Conservation (phyloP, 2,888 invertebrate genomes). For the Sisyra terminalis region DNA sequence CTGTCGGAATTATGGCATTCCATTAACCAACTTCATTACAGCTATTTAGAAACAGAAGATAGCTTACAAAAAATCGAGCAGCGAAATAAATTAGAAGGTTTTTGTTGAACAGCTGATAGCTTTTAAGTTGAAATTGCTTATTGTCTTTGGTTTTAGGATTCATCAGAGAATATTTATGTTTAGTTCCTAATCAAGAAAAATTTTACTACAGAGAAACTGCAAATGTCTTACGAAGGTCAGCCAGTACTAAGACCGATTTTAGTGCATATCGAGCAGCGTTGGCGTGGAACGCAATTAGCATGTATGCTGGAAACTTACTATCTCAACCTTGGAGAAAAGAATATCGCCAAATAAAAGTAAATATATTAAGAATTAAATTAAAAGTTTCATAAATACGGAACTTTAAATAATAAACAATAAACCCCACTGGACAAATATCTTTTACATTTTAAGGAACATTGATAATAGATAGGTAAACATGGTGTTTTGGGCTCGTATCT, state of each 20-base stretch:
- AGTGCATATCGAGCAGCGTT: slow-evolving; percentile 65
- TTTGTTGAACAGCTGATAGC: slow-evolving; percentile 2
- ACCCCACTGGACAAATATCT: too few relatives aligned
- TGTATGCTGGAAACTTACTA: slow-evolving; percentile 72
- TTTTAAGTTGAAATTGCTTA: slow-evolving; percentile 1
- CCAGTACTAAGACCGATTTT: slow-evolving; percentile 51
- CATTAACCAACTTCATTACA: slow-evolving; percentile 60
- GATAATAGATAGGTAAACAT: too few relatives aligned
- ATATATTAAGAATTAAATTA: neutral
- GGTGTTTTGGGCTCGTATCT: too few relatives aligned
- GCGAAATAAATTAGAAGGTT: slow-evolving; percentile 63
- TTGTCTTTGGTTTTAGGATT: slow-evolving; percentile 39
- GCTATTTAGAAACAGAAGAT: slow-evolving; percentile 65
- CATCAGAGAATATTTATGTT: slow-evolving; percentile 59
- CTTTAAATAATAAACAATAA: slow-evolving; percentile 9
- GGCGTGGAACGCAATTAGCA: slow-evolving; percentile 71
- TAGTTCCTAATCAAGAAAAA: slow-evolving; percentile 64
- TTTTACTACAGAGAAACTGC: slow-evolving; percentile 60
- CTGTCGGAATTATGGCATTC: slow-evolving; percentile 52
- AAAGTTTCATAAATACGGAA: neutral
- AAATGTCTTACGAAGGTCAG: slow-evolving; percentile 57
- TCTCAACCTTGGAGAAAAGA: slow-evolving; percentile 83
- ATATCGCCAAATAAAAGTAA: slow-evolving; percentile 63
- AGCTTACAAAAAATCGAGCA: slow-evolving; percentile 60
- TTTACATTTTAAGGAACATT: too few relatives aligned